Conservation (phyloP, 2,797 vertebrate genomes). For the Macropodus opercularis region DNA sequence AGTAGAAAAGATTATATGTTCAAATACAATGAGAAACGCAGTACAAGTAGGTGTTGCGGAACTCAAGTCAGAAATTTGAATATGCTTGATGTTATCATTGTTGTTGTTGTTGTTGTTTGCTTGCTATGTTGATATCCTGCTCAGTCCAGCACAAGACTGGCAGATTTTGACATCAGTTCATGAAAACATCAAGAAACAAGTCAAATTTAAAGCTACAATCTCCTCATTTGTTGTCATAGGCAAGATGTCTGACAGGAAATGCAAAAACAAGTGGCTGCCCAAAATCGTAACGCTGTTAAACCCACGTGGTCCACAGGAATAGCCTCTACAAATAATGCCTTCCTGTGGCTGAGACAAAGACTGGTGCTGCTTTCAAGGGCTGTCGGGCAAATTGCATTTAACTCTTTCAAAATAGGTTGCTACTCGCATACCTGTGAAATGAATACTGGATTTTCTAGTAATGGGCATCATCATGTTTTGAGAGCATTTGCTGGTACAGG, state of each 20-base stretch:
- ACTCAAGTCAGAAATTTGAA: constrained; percentile 98
- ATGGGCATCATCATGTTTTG: constrained; percentile 34
- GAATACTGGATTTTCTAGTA: constrained; percentile 13
- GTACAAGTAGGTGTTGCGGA: constrained; percentile 94
- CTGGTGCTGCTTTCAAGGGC: constrained; percentile 80
- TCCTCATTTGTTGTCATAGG: constrained; percentile 85
- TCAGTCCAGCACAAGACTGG: constrained; percentile 96
- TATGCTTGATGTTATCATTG: constrained; percentile 76
- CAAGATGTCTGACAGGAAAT: constrained; percentile 77
- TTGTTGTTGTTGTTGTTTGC: constrained; percentile 72
- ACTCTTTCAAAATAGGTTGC: constrained; percentile 18
- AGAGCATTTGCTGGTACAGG: constrained; percentile 58
- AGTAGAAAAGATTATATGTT: constrained; percentile 99
- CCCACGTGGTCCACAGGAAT: constrained; percentile 78
- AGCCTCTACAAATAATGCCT: constrained; percentile 79
- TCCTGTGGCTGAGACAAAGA: constrained; percentile 91
- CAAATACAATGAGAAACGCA: constrained; percentile 99
- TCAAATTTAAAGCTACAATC: constrained; percentile 98
- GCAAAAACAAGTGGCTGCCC: constrained; percentile 75
- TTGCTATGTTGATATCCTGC: constrained; percentile 71
- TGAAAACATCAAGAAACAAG: constrained; percentile 76
- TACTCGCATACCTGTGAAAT: constrained; percentile 29
- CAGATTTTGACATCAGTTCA: constrained; percentile 85
- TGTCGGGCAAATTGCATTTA: constrained; percentile 50
- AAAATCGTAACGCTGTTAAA: constrained; percentile 72